Evolutionary conservation across 2,113 vertebrate species (phyloP).

Genomic region (Pantherophis guttatus): DNA sequence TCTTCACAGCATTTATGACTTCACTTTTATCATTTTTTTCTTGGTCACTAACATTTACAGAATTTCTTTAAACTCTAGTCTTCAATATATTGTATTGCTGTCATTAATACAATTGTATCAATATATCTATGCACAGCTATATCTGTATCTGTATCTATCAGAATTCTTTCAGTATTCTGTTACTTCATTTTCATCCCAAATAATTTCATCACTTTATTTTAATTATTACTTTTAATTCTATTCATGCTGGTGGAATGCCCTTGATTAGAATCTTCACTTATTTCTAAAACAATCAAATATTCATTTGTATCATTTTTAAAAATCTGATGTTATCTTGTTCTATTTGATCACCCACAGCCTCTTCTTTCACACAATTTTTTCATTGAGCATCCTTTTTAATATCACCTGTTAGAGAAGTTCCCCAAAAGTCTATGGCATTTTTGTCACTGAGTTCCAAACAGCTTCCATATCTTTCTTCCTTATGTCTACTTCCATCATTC

Average conservation of each 20-base stretch:
- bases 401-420: not conserved
- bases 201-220: not conserved
- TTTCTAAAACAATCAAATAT: not conserved
- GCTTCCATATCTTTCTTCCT: not conserved
- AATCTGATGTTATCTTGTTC: not conserved
- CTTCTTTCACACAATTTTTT: not conserved
- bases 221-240: not conserved
- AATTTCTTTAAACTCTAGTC: not conserved
- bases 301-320: not conserved
- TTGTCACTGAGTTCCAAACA: not conserved
- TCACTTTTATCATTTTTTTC: not conserved
- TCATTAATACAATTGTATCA: not conserved
- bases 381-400: not conserved
- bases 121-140: no score
- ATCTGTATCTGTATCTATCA: not conserved
- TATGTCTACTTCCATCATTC: not conserved
- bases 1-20: not conserved
- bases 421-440: not conserved
- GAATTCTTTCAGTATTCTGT: not conserved
- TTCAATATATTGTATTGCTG: not conserved
- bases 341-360: not conserved
- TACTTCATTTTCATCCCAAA: not conserved
- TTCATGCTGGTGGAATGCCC: not conserved
- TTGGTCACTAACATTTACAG: not conserved
- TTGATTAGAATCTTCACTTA: not conserved